These are phyloP conservation scores for Bombyx huttoni DNA, from an alignment of 2,888 invertebrate species.

Conservation along the genomic window DNA sequence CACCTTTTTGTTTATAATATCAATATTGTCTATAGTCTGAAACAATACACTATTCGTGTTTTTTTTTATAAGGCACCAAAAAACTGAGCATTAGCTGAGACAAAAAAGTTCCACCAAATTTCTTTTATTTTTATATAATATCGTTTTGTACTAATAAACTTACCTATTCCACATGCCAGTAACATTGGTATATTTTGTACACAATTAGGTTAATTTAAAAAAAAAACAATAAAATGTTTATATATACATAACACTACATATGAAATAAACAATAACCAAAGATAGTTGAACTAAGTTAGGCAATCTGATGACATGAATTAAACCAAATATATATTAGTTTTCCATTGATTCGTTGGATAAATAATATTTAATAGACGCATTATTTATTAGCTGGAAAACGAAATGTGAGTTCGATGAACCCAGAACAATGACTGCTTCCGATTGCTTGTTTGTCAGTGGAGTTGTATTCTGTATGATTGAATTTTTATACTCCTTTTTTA, in stretches of 20 bases:
- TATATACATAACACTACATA: neutral
- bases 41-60: neutral
- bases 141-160: neutral
- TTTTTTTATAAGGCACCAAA: neutral
- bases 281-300: too few species aligned
- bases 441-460: too few species aligned
- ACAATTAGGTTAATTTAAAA: neutral
- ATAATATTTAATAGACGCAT: too few species aligned
- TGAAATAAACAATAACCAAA: too few species aligned
- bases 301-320: too few species aligned
- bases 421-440: too few species aligned
- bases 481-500: too few species aligned
- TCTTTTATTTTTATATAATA: neutral
- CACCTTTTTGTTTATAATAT: neutral
- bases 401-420: too few species aligned
- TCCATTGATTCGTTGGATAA: too few species aligned
- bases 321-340: too few species aligned
- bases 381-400: too few species aligned
- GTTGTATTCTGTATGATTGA: too few species aligned
- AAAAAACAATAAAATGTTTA: neutral
- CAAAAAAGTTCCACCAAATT: neutral
- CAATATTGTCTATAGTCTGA: neutral
- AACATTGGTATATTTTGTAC: neutral
- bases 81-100: neutral
- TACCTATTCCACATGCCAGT: neutral